Percentiles rank a stretch among this genome's conserved stretches.
Evolutionary conservation across 2,113 vertebrate species (phyloP).

Genomic region (Ahaetulla prasina): DNA sequence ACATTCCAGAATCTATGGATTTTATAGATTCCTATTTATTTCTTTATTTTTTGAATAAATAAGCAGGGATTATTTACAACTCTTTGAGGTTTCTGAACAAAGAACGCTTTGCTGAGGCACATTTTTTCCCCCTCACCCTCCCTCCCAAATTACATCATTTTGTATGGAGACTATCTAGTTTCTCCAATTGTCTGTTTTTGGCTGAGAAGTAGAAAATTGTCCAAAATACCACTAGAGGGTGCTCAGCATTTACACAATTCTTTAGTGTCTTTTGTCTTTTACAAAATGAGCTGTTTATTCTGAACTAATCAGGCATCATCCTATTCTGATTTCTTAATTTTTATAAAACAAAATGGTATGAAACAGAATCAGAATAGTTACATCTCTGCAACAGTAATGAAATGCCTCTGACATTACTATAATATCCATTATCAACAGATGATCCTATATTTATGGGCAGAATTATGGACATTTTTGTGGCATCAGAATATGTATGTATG

Average conservation of each 20-base stretch:
- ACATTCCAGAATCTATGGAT: background rate
- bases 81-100: background rate
- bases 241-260: constrained; percentile 42
- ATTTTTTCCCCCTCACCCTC: background rate
- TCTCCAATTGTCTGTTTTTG: background rate
- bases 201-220: background rate
- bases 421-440: background rate
- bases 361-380: constrained; percentile 13
- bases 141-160: background rate
- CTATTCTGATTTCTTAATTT: background rate
- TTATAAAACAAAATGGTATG: background rate
- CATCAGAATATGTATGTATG: background rate
- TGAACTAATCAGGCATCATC: background rate
- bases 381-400: background rate
- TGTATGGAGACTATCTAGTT: background rate
- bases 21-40: background rate
- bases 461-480: background rate
- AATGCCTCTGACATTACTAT: background rate
- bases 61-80: background rate
- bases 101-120: background rate
- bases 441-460: background rate
- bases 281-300: fast-evolving
- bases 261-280: fast-evolving
- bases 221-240: constrained; percentile 59
- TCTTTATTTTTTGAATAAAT: background rate